phyloP scores from a whole-genome alignment of 2,797 vertebrate species.

The Chanos chanos region DNA sequence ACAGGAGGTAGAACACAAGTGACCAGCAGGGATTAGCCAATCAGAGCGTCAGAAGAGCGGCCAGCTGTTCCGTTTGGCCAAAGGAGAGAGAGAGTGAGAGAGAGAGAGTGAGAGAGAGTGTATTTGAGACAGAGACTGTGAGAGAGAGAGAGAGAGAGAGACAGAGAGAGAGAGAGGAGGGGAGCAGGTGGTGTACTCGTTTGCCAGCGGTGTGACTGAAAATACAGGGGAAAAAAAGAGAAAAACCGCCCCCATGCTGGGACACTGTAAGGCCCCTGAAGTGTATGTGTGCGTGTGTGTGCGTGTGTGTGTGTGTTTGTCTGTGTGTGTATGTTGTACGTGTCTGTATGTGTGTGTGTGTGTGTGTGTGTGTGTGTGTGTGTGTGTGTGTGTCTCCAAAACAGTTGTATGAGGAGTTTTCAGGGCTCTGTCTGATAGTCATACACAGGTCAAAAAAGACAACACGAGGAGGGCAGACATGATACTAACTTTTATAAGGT shows the following conservation, averaged over 20 bases:
- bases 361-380: not conserved
- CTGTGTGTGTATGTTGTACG: not conserved
- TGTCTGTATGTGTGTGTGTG: not conserved
- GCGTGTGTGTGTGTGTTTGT: not conserved
- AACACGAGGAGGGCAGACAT: no score
- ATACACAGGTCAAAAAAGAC: no score
- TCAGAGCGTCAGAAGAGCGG: slow-evolving; percentile 73
- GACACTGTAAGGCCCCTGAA: slow-evolving; percentile 9
- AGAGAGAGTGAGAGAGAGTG: slow-evolving; percentile 56
- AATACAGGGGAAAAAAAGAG: slow-evolving; percentile 51
- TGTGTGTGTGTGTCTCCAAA: not conserved
- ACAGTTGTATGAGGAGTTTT: slow-evolving; percentile 11
- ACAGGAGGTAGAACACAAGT: slow-evolving; percentile 62
- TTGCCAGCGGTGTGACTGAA: slow-evolving; percentile 66
- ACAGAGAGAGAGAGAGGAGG: slow-evolving; percentile 55
- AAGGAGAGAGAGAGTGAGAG: slow-evolving; percentile 55
- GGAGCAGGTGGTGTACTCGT: slow-evolving; percentile 68
- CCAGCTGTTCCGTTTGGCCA: slow-evolving; percentile 76
- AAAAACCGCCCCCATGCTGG: slow-evolving; percentile 29
- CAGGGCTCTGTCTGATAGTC: not conserved
- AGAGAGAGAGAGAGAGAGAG: slow-evolving; percentile 55
- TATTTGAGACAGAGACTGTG: no score
- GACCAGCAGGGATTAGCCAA: slow-evolving; percentile 78
- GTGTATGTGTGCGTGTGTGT: slow-evolving; percentile 20
- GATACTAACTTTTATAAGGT: no score